Base-by-base conservation (phyloP, 1,140 invertebrate species). In the Nasonia longicornis region DNA sequence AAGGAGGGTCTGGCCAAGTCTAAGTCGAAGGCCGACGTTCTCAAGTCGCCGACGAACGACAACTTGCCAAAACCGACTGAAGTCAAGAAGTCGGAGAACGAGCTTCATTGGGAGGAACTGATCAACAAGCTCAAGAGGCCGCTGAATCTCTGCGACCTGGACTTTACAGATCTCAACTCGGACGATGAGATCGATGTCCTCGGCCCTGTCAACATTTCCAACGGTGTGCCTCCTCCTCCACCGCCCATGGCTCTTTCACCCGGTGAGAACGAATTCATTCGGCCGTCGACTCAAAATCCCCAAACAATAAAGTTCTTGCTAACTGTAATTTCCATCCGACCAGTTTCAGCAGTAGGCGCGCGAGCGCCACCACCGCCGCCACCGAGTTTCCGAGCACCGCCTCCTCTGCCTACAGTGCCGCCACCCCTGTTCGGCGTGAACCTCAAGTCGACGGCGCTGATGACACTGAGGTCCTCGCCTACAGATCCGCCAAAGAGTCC, bases 31-130 rank as follows among this genome's bases (percentile, higher is more conserved):
- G 93, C 92, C 86, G 94, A 94, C 87, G 92, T 94, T 6, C 86
- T 93, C n/a, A 95, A 94, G 86, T 94, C 93, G 75, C 93, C 94
- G 1, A 93, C 93, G 0, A 79, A 82, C 45, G 94, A 95, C 77
- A 93, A 92, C 66, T 85, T 92, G 31, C 91, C 92, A 11, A 93
- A 93, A 87, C 89, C 93, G 73, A 88, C 91, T 45, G 96, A 97
- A 86, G 90, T 93, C 2, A 96, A 97, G 90, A 96, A 97, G 89
- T 96, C 96, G 0, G 97, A 98, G 90, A 97, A 96, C 87, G 97
- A 98, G 87, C 90, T 98, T 1, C 96, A 97, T 85, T 99, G 98
- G 98, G 97, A 99, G 86, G 96, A 97, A 85, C 89, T 98, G 78
- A 94, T 96, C 31, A 94, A 95, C 45, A 95, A 94, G 82, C 90